A percentile compares a stretch with the other conserved stretches of the same genome.
Evolutionary conservation across 2,888 invertebrate genomes (phyloP).

Genomic region (Fragum whitleyi): DNA sequence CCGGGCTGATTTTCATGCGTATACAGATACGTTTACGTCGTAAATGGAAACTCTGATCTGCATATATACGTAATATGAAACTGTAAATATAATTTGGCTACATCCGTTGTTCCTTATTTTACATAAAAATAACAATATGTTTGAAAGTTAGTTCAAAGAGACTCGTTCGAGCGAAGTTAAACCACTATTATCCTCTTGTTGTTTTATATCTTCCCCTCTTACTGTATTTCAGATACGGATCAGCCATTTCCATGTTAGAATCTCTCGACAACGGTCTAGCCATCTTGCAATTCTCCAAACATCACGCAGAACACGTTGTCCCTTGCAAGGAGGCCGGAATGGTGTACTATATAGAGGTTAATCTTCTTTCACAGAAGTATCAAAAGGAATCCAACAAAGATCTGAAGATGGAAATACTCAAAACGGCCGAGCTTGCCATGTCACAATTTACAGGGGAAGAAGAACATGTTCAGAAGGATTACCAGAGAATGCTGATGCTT

Average conservation of each 20-base stretch:
- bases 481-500: constrained; percentile 57
- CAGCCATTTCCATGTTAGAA: constrained; percentile 32
- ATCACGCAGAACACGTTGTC: constrained; percentile 46
- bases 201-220: too few species aligned
- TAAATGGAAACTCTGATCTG: too few species aligned
- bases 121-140: too few species aligned
- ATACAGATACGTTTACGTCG: too few species aligned
- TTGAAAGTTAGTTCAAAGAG: too few species aligned
- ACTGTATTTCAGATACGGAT: constrained; percentile 34
- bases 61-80: too few species aligned
- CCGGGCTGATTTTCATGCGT: too few species aligned
- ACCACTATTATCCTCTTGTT: too few species aligned
- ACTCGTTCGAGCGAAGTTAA: too few species aligned
- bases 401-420: constrained; percentile 47
- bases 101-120: too few species aligned
- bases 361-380: constrained; percentile 56
- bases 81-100: too few species aligned
- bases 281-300: constrained; percentile 49
- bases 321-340: constrained; percentile 63
- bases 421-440: constrained; percentile 51
- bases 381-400: constrained; percentile 27
- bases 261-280: constrained; percentile 43
- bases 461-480: constrained; percentile 59
- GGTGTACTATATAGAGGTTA: constrained; percentile 64
- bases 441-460: constrained; percentile 59